Base-by-base conservation (phyloP, 2,113 vertebrate species). In the Zapornia atra region DNA sequence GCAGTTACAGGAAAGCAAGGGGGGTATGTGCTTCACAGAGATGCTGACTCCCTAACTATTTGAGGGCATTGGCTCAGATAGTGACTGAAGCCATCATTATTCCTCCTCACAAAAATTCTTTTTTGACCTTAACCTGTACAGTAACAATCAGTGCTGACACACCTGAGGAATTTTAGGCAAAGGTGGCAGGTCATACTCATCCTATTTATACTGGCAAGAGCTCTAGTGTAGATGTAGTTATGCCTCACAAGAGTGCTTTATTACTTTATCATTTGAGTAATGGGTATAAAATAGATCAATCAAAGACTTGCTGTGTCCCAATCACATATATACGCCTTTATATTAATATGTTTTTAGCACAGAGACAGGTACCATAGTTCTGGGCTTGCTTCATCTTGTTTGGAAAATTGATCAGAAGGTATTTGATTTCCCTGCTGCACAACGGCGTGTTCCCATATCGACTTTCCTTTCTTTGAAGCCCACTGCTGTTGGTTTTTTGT, bases 381-480 rank as follows among this genome's bases (percentile, higher is more conserved):
- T 66, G 50, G 25, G 33, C 59, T 69, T 88, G 59, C 57, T 92
- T 91, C 70, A 40, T 82, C 40, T 57, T 72, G 50, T 85, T 82
- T 65, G 54, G 75, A 82, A 82, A 87, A 93, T 94, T 76, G 73
- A 91, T 94, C 56, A 73, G 68, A 82, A 93, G 46, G 18, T 80
- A 69, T 91, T 91, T 72, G 71, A 92, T 93, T 95, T 96, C 57
- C 46, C 36, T 1, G 5, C 76, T 75, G 68, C 65, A 90, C 87
- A 85, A 61, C 2, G 3, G 53, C 78, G 15, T 68, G 48, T 89
- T 86, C 51, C 31, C 2, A 0, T 90, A 88, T 95, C 0, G 56
- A 94, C 88, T 93, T 87, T 94, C 29, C 46, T 86, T 91, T 92
- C 71, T 86, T 42, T 75, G 46, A 83, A 88, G 28, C 50, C 28